Evolutionary conservation across 2,113 vertebrate species (phyloP).

Genomic region (Gopherus flavomarginatus): DNA sequence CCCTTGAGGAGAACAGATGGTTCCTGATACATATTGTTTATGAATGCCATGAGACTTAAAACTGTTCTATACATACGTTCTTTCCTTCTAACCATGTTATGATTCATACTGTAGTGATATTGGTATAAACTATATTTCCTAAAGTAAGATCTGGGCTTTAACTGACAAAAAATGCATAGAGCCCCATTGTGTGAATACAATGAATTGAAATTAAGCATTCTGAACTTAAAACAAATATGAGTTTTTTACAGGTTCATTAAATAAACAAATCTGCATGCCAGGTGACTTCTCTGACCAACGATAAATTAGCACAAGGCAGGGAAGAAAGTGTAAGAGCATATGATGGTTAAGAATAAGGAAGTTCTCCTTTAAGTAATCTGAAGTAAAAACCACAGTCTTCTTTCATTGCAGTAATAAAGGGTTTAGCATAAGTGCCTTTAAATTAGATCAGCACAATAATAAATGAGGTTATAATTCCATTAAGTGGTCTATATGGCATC

Average conservation of each 20-base stretch:
- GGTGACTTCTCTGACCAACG: neutral
- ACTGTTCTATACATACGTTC: constrained; percentile 12
- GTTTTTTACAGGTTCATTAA: neutral
- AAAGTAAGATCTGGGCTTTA: neutral
- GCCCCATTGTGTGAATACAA: neutral
- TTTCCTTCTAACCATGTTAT: constrained; percentile 45
- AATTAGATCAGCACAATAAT: neutral
- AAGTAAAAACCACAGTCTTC: neutral
- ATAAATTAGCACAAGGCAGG: neutral
- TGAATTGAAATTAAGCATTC: neutral
- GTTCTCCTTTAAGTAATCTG: neutral
- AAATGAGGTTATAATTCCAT: neutral
- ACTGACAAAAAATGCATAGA: neutral
- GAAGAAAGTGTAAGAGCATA: neutral
- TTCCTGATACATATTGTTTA: constrained; percentile 27
- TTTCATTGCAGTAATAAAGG: neutral
- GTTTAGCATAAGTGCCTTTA: neutral
- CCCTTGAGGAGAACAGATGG: constrained; percentile 65
- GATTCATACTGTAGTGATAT: neutral
- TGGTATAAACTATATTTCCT: neutral
- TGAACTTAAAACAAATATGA: neutral
- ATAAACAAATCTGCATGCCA: neutral
- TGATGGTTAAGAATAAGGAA: neutral
- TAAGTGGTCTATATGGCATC: neutral
- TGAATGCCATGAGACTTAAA: neutral